These are phyloP conservation scores for Mastomys natalensis DNA, from an alignment of 2,113 vertebrate species.

Conservation along the genomic window DNA sequence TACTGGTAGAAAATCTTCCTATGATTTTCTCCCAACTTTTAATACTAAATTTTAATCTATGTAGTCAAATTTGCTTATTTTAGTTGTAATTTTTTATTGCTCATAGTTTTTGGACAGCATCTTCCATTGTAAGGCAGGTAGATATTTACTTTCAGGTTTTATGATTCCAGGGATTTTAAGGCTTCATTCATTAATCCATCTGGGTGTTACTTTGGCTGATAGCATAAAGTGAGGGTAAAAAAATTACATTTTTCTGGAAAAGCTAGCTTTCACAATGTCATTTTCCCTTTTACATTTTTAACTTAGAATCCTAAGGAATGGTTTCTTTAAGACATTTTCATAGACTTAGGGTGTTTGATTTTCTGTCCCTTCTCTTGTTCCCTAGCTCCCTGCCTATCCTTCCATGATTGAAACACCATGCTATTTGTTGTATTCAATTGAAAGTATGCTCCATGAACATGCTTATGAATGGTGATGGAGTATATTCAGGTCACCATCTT, in stretches of 20 bases:
- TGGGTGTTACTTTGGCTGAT: conserved; percentile 30
- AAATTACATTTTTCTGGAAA: not conserved
- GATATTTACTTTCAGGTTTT: conserved; percentile 20
- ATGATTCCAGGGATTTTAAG: not conserved
- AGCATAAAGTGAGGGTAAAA: not conserved
- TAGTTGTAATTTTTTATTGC: not conserved
- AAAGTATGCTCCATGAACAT: not conserved
- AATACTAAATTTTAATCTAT: conserved; percentile 9
- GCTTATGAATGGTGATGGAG: not conserved
- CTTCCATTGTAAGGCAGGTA: not conserved
- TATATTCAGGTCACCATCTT: not conserved
- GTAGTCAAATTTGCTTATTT: not conserved
- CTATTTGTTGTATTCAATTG: not conserved
- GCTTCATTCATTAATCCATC: not conserved
- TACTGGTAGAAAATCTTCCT: not conserved
- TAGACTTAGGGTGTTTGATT: not conserved
- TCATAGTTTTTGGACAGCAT: not conserved
- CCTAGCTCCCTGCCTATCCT: not conserved
- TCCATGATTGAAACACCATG: not conserved
- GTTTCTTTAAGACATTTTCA: not conserved
- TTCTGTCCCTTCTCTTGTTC: not conserved
- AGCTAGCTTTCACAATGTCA: not conserved
- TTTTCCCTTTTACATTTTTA: not conserved
- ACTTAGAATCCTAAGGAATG: not conserved
- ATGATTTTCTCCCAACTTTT: not conserved